Evolutionary conservation across 92 coral and sea anemone genomes (phyloP).

Genomic region (Scolanthus callimorphus): DNA sequence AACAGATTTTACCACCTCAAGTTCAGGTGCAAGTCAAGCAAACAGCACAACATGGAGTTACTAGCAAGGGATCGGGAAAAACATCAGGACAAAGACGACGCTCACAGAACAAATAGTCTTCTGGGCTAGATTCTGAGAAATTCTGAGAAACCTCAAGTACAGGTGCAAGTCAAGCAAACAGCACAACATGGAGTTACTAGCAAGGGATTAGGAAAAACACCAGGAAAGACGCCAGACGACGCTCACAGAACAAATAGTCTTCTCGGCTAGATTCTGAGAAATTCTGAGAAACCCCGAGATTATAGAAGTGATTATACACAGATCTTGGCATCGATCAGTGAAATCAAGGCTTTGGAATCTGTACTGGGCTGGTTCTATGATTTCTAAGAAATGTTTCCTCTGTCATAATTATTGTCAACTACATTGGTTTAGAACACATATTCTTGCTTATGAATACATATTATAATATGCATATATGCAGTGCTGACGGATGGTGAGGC

Average conservation of each 20-base stretch:
- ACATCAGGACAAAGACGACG: constrained; percentile 54
- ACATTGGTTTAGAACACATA: too few relatives aligned
- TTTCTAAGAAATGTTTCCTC: too few relatives aligned
- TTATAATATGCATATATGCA: too few relatives aligned
- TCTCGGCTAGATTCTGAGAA: background rate
- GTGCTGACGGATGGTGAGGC: too few relatives aligned
- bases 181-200: background rate
- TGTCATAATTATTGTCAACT: too few relatives aligned
- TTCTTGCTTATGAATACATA: too few relatives aligned
- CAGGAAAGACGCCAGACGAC: constrained; percentile 8
- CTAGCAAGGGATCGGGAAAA: background rate
- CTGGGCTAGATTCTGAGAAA: background rate
- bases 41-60: background rate
- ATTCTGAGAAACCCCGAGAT: too few relatives aligned
- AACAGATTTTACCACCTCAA: constrained; percentile 26
- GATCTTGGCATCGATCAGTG: background rate
- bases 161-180: background rate
- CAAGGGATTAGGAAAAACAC: background rate
- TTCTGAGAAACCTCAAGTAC: too few relatives aligned
- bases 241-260: constrained; percentile 20
- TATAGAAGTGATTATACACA: too few relatives aligned
- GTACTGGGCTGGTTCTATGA: background rate
- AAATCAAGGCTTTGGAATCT: background rate
- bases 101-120: constrained; percentile 32
- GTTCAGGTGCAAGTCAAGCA: constrained; percentile 31